Conservation (phyloP, 2,113 vertebrate species). For the Ailurus styani region DNA sequence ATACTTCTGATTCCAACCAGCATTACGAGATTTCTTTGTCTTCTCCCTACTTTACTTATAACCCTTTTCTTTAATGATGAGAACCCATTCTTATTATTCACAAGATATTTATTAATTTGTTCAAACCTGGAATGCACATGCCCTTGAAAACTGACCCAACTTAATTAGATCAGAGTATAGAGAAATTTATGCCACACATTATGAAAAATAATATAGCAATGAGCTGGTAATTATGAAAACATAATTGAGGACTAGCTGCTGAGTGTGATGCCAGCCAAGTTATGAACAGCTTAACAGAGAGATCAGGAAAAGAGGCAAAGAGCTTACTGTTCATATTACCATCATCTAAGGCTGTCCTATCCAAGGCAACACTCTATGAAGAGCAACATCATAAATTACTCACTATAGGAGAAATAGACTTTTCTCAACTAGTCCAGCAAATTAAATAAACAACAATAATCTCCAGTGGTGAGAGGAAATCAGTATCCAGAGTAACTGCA, state of each 20-base stretch:
- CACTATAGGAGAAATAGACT: background rate
- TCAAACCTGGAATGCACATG: background rate
- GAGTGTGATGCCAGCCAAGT: background rate
- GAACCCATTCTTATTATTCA: background rate
- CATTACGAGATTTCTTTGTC: background rate
- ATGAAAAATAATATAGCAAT: background rate
- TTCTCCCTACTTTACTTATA: background rate
- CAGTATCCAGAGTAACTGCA: background rate
- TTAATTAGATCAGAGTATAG: background rate
- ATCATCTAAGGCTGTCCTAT: background rate
- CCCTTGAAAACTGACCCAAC: background rate
- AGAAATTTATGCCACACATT: background rate
- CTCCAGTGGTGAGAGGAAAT: background rate
- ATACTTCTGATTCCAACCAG: background rate
- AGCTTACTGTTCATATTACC: background rate
- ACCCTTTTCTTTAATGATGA: background rate
- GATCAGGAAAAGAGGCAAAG: background rate
- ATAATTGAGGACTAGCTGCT: background rate
- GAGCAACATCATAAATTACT: background rate
- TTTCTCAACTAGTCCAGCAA: background rate
- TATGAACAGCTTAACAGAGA: background rate
- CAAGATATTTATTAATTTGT: background rate
- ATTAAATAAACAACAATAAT: background rate
- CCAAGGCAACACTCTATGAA: background rate
- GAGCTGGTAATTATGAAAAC: background rate